phyloP scores from a whole-genome alignment of 2,888 invertebrate species.

The Bombyx huttoni region DNA sequence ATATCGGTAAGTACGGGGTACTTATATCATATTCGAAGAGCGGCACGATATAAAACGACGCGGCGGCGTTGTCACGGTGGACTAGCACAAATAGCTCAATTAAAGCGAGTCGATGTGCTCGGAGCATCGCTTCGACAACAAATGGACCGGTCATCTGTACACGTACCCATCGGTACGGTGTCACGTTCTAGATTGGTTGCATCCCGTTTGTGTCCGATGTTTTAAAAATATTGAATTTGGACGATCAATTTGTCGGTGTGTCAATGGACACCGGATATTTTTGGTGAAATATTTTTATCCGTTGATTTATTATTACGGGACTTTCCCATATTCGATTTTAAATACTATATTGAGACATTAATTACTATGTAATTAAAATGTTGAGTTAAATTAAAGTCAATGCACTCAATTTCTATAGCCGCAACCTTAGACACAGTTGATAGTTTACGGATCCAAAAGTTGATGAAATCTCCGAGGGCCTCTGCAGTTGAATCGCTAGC shows the following conservation, averaged over 20 bases:
- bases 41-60: conserved; percentile 32
- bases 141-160: conserved; percentile 35
- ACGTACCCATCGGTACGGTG: conserved; percentile 29
- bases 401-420: too few species aligned
- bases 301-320: too few species aligned
- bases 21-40: conserved; percentile 24
- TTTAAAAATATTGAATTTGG: conserved; percentile 24
- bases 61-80: conserved; percentile 38
- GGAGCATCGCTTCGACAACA: conserved; percentile 27
- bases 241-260: conserved; percentile 21
- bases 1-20: background rate
- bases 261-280: background rate
- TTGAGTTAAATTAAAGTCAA: too few species aligned
- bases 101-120: conserved; percentile 39
- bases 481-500: too few species aligned
- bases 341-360: too few species aligned
- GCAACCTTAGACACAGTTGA: too few species aligned
- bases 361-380: too few species aligned
- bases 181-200: conserved; percentile 54
- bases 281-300: background rate
- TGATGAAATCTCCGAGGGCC: too few species aligned
- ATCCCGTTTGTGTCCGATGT: conserved; percentile 30
- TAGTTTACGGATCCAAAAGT: too few species aligned
- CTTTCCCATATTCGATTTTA: too few species aligned
- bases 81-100: conserved; percentile 64